Evolutionary conservation across 2,797 vertebrate species (phyloP), one percentile per base, ranked within the genome.

Genomic region (Synaphobranchus kaupii): DNA sequence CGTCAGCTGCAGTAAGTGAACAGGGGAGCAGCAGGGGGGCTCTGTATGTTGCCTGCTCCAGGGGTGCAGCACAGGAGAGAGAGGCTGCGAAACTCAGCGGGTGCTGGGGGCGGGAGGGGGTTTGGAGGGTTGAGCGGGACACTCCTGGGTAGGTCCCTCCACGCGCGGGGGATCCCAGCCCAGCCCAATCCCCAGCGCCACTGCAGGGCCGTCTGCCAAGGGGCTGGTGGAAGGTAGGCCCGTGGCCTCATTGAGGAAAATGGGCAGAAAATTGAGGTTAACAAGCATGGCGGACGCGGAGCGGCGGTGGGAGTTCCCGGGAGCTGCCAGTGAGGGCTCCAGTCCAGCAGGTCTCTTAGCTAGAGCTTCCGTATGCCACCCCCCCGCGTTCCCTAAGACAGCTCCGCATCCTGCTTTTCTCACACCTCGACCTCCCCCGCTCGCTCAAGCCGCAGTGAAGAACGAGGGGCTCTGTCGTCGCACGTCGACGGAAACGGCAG

Each of bases 201-300:
- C 91, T 91, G 87, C 71, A 82, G 89, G 12, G 89, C 58, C 86
- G 87, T 92, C 92, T 95, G 94, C 94, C 94, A 95, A 94, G 93
- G 66, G 94, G 91, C 92, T 93, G 83, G 91, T 91, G 94, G 90
- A 90, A 90, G 92, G 92, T 94, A 93, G 94, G 92, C 87, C 88
- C 83, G 87, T 90, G 86, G 92, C 94, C 92, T n/a, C 92, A 92
- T 91, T 91, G 90, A 94, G 93, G 93, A 92, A 94, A 90, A 91
- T 87, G 92, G 90, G 94, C 93, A 95, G 95, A 94, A 95, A 96
- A 96, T 96, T 94, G 96, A 96, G 96, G 96, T 95, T 96, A 96
- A 95, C 93, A 92, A 95, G 94, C 93, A 93, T 93, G 94, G 94
- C 95, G 95, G 92, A 93, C 95, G 94, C 93, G 94, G 95, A 94